Base-by-base conservation (phyloP, 2,113 vertebrate species). In the Pongo pygmaeus region DNA sequence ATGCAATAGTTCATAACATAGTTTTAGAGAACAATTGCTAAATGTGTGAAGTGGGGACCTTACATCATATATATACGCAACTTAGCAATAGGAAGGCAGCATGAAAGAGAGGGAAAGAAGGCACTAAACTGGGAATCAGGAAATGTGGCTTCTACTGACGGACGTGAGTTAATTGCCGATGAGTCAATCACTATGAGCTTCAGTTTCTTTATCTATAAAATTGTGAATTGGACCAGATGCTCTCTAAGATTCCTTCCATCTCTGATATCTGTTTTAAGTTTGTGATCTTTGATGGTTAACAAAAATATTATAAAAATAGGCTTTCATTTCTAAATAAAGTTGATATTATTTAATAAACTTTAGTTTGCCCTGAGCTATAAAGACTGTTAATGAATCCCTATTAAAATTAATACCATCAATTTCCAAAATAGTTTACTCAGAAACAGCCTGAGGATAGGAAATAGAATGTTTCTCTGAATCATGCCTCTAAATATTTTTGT, bases 271-370 rank as follows among this genome's bases (percentile, higher is more conserved):
- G 46, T 79, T 97, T 97, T 96, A 88, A 93, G 80, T 79, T 55
- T 52, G 14, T 38, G 25, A 75, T 55, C 6, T 94, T 64, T 85
- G 20, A 85, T 67, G 27, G 25, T 72, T 95, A 80, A 75, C 38
- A 94, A 83, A 84, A 84, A 57, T 17, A 35, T 50, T 78, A 38
- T 55, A 46, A 59, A 57, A 50, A 48, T 79, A 27, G 23, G 23
- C 23, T 84, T 92, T 87, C 20, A 84, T 70, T 85, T 74, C 14
- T 75, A 88, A 87, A 70, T 93, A 95, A 90, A 91, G n/a, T 93
- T 89, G 35, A 81, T 92, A 77, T 43, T 79, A 74, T 35, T 89
- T 85, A 95, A 46, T 59, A 95, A 89, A 75, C 43, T 52, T 48
- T 25, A 79, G 32, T 91, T 50, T 97, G 2, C 38, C 32, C 64